These are phyloP conservation scores for Melipona beecheii DNA, from an alignment of 2,888 invertebrate genomes.

Conservation along the genomic window DNA sequence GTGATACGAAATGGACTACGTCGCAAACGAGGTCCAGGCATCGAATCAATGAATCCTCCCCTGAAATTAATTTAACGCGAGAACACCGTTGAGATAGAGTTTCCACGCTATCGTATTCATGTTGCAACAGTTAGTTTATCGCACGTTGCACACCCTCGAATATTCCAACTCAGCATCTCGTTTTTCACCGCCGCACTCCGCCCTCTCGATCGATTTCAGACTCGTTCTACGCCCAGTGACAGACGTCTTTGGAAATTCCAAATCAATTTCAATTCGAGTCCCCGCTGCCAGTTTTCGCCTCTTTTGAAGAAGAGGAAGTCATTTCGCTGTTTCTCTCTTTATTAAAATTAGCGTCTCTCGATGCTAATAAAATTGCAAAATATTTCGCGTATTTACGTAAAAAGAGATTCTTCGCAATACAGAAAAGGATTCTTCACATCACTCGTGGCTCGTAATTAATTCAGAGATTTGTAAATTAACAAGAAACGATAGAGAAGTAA, in stretches of 20 bases:
- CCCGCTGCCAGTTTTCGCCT: not conserved
- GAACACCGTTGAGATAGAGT: constrained; percentile 1
- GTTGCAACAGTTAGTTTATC: constrained; percentile 4
- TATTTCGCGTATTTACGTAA: no score
- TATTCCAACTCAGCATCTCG: not conserved
- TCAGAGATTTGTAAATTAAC: no score
- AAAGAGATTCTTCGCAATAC: no score
- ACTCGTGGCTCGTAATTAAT: no score
- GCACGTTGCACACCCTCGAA: not conserved
- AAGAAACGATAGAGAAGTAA: no score
- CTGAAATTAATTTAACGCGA: not conserved
- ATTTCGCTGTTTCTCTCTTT: no score
- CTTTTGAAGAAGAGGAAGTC: not conserved
- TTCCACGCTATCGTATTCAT: not conserved
- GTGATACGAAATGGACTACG: not conserved
- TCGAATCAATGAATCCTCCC: not conserved
- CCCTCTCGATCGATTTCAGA: not conserved
- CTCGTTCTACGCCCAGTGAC: not conserved
- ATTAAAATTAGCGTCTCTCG: no score
- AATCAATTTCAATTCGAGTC: not conserved
- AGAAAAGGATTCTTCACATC: no score
- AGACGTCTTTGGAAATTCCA: not conserved
- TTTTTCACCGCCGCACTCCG: not conserved
- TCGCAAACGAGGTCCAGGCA: not conserved
- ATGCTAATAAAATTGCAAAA: no score